Evolutionary conservation across 1,140 invertebrate genomes (phyloP).

Genomic region (Drosophila burlai): DNA sequence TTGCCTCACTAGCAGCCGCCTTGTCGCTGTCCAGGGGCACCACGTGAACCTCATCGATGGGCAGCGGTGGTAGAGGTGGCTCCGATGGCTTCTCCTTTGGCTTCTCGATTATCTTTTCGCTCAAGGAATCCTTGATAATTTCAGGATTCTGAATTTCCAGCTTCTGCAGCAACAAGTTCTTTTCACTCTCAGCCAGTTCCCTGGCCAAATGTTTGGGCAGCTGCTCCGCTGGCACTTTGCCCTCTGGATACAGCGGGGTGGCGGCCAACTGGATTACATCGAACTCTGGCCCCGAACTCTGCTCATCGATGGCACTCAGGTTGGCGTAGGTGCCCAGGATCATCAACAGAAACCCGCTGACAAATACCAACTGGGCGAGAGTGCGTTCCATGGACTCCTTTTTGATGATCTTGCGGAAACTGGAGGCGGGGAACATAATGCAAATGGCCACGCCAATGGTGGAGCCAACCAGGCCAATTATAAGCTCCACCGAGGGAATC

Average conservation of each 20-base stretch:
- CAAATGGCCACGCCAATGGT: slow-evolving; percentile 98
- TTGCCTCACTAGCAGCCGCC: neutral
- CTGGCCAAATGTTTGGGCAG: slow-evolving; percentile 58
- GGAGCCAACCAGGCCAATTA: slow-evolving; percentile 96
- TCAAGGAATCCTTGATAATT: slow-evolving; percentile 1
- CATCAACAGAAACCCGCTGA: slow-evolving; percentile 92
- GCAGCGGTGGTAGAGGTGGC: slow-evolving; percentile 68
- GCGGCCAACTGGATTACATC: slow-evolving; percentile 50
- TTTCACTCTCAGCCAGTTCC: slow-evolving; percentile 23
- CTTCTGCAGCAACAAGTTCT: slow-evolving; percentile 27
- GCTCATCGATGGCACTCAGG: slow-evolving; percentile 90
- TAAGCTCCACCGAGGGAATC: slow-evolving; percentile 96
- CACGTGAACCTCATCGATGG: slow-evolving; percentile 68
- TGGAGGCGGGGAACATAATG: slow-evolving; percentile 94
- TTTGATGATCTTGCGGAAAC: slow-evolving; percentile 90
- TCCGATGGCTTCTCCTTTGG: slow-evolving; percentile 13
- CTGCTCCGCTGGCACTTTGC: slow-evolving; percentile 49
- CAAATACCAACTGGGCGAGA: slow-evolving; percentile 90
- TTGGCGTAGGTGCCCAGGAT: slow-evolving; percentile 95
- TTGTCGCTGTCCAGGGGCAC: slow-evolving; percentile 27
- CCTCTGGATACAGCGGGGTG: slow-evolving; percentile 72
- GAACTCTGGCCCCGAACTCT: slow-evolving; percentile 82
- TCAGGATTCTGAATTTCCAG: slow-evolving; percentile 34
- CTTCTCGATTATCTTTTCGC: slow-evolving; percentile 30
- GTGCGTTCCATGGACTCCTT: slow-evolving; percentile 91